Base-by-base conservation (phyloP, 2,113 vertebrate genomes). In the Spea bombifrons region DNA sequence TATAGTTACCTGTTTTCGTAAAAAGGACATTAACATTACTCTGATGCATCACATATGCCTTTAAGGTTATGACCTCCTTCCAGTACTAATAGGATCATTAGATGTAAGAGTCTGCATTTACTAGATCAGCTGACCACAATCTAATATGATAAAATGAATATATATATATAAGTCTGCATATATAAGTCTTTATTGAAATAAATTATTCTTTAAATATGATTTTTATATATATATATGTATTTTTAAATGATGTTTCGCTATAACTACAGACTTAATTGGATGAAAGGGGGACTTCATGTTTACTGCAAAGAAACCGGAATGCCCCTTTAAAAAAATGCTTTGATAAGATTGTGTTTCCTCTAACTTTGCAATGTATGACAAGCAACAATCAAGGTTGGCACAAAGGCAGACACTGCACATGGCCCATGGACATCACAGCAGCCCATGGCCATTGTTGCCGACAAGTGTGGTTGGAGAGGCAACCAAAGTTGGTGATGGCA, bases 1-100 rank as follows among this genome's bases (percentile, higher is more conserved):
- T 71, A 71, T 64, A 65, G 79, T 94, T 93, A 92, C 92, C 92
- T 94, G 88, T 83, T 92, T 93, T 93, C 91, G 90, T 87, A 94
- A 92, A 71, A 83, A 94, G 90, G 76, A 88, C 88, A 45, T 91
- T 89, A 83, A 91, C 90, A 92, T 84, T 91, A 91, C 84, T 92
- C 90, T 83, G 94, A 93, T 68, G 91, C 89, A 65, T 92, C 89
- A 81, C 89, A 92, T 81, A 90, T 88, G 84, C 90, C 88, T 52
- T 88, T 92, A 83, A 92, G 90, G 87, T 92, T 89, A 57, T 92
- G 92, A 88, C 90, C 91, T 85, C 89, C 91, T 82, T 91, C 89
- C 73, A 88, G 84, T 17, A 90, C 91, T 83, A 88, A 81, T 71
- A 90, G 88, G 46, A 91, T 87, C 30, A 30, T 30, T 30, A 30